Evolutionary conservation across 2,113 vertebrate genomes (phyloP), one percentile per base, ranked within the genome.

Genomic region (Kobus ellipsiprymnus): DNA sequence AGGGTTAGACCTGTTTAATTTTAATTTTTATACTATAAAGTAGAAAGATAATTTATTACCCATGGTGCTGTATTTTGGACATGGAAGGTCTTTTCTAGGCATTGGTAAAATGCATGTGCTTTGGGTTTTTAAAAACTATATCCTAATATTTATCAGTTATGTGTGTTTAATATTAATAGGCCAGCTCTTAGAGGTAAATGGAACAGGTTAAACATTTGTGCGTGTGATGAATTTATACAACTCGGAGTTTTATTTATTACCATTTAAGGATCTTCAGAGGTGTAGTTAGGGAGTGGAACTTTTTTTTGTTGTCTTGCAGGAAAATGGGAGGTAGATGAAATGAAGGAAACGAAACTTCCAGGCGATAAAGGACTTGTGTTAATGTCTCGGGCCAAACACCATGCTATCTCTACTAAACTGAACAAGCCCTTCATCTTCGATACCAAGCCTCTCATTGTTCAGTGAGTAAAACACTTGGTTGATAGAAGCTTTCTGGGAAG

Each of bases 301-400:
- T 67, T 93, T 78, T 54, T 80, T 10, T 97, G 2, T 95, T 98
- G 46, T 97, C 48, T 96, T 98, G 2, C 33, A 99, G 99, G 99
- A 98, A 99, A 99, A 98, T 99, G 99, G 99, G 99, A 99, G 77
- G 99, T 99, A 84, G 99, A 99, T 97, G 99, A 99, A 93, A 99
- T 99, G 99, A 99, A 99, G 97, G 99, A 99, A 80, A 99, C 99
- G 0, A 99, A 99, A 94, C 99, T 99, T 46, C 99, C 99, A 1
- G 99, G 99, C 2, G 99, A 99, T 95, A 99, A 99, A 99, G 99
- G 99, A 33, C 99, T 99, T 95, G 99, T 99, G 1, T 96, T 99
- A 96, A 98, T 99, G 98, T 99, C 99, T 33, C 99, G 99, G 83
- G 99, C 99, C 95, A 99, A 99, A 95, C 99, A 99, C 98, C 99